Conservation (phyloP, 2,797 vertebrate species). For the Sebastes diaconus region DNA sequence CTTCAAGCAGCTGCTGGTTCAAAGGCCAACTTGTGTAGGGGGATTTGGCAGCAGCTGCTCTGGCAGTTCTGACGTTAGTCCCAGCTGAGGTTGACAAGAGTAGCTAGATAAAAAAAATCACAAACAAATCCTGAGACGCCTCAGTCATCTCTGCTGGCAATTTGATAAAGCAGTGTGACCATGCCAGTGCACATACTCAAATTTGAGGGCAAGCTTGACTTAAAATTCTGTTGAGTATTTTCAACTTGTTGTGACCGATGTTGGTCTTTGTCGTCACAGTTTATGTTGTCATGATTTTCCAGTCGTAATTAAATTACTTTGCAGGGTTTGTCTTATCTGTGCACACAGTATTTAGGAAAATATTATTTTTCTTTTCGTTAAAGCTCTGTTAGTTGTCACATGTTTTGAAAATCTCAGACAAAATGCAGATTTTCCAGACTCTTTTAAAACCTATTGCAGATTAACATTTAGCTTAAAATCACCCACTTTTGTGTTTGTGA, state of each 20-base stretch:
- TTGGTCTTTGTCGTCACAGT: neutral
- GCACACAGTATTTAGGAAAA: neutral
- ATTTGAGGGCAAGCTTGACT: neutral
- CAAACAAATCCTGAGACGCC: constrained; percentile 1
- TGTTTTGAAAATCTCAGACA: neutral
- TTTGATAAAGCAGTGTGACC: neutral
- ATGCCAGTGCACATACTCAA: neutral
- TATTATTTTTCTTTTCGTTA: neutral
- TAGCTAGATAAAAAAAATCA: neutral
- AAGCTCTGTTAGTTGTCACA: neutral
- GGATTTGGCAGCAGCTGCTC: constrained; percentile 21
- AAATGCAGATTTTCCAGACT: neutral
- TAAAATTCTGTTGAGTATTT: neutral
- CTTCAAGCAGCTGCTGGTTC: constrained; percentile 40
- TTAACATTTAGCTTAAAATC: fast-evolving
- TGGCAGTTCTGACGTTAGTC: constrained; percentile 34
- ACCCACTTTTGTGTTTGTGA: neutral
- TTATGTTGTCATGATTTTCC: neutral
- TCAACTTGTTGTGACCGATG: neutral
- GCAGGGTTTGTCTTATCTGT: neutral
- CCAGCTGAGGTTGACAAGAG: constrained; percentile 17
- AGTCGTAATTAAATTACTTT: neutral
- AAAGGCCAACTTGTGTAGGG: constrained; percentile 28
- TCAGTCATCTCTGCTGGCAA: constrained; percentile 2
- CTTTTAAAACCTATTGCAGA: neutral